Conservation (phyloP, 2,113 vertebrate genomes). For the Cottus gobio region DNA sequence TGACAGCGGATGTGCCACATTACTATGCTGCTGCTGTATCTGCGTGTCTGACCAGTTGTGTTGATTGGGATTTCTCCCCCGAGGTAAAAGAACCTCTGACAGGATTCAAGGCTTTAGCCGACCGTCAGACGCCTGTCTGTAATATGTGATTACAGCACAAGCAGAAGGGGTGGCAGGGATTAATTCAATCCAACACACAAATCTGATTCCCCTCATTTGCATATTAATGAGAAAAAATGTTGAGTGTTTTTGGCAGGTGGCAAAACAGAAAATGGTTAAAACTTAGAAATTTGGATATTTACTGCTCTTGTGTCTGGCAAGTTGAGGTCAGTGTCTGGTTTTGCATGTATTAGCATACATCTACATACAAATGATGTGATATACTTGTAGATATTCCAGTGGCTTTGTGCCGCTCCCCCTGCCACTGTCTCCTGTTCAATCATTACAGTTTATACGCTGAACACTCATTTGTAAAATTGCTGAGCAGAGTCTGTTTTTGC, state of each 20-base stretch:
- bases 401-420: conserved; percentile 36
- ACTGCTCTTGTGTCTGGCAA: conserved; percentile 75
- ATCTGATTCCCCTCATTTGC: conserved; percentile 84
- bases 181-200: conserved; percentile 83
- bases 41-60: conserved; percentile 69
- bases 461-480: conserved; percentile 32
- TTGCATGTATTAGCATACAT: conserved; percentile 81
- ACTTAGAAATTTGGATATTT: conserved; percentile 77
- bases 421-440: conserved; percentile 34
- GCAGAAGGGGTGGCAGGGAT: conserved; percentile 79
- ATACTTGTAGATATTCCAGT: conserved; percentile 60
- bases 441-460: conserved; percentile 35
- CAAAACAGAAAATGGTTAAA: conserved; percentile 71
- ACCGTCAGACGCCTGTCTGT: conserved; percentile 80
- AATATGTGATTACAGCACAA: conserved; percentile 84
- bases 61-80: conserved; percentile 79
- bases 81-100: conserved; percentile 75
- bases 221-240: conserved; percentile 84
- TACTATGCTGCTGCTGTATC: conserved; percentile 69
- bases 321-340: conserved; percentile 80
- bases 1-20: conserved; percentile 62
- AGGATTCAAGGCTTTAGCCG: conserved; percentile 73
- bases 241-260: conserved; percentile 79
- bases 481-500: neutral
- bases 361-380: conserved; percentile 73